These are phyloP conservation scores for Amphipyra tragopoginis DNA, from an alignment of 2,888 invertebrate species.

Conservation along the genomic window DNA sequence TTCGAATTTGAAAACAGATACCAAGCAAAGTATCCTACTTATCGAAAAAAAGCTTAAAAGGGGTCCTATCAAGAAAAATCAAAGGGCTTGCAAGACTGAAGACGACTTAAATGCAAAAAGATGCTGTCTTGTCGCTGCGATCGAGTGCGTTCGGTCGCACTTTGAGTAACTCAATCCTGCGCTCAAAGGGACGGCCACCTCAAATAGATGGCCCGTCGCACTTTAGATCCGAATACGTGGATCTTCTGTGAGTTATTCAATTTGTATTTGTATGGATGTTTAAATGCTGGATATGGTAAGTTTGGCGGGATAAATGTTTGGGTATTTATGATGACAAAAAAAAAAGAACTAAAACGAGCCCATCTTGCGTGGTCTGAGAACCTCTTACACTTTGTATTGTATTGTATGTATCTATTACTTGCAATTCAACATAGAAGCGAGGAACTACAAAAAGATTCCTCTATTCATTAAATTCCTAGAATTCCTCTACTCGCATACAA, in stretches of 20 bases:
- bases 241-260: conserved; percentile 88
- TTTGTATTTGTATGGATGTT: conserved; percentile 76
- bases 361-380: too few relatives aligned
- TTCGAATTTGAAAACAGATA: conserved; percentile 16
- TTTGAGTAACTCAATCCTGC: conserved; percentile 76
- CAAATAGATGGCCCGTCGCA: conserved; percentile 84
- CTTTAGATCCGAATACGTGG: conserved; percentile 80
- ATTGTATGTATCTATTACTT: neutral
- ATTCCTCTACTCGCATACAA: conserved; percentile 2
- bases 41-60: conserved; percentile 4
- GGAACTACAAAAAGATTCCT: neutral
- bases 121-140: conserved; percentile 59
- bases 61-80: conserved; percentile 45
- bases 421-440: neutral
- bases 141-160: conserved; percentile 63
- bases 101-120: conserved; percentile 58
- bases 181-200: conserved; percentile 81
- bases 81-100: conserved; percentile 44
- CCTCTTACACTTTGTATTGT: too few relatives aligned
- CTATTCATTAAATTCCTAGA: conserved; percentile 1
- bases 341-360: too few relatives aligned
- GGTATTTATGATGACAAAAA: too few relatives aligned
- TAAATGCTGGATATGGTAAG: conserved; percentile 56
- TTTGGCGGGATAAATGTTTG: neutral
- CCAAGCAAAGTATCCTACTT: conserved; percentile 16